phyloP scores from a whole-genome alignment of 2,113 vertebrate species.

The Bungarus multicinctus region DNA sequence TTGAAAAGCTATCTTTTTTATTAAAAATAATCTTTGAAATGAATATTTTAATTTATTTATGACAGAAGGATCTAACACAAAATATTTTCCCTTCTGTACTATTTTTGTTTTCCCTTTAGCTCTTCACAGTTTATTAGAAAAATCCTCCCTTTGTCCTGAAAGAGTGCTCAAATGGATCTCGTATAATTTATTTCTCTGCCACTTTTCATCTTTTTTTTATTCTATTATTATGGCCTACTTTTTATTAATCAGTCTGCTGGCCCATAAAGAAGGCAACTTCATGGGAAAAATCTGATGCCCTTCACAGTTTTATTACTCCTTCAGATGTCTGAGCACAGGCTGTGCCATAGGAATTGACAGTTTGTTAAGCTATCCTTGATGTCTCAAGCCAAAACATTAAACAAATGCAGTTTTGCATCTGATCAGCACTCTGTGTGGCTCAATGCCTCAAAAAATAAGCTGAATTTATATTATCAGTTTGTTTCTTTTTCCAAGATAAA shows the following conservation, averaged over 20 bases:
- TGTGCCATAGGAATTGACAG: not conserved
- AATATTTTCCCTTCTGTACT: not conserved
- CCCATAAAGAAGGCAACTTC: not conserved
- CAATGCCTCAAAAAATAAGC: not conserved
- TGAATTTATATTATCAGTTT: not conserved
- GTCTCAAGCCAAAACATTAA: constrained; percentile 1
- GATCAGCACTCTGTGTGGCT: not conserved
- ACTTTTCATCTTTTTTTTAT: constrained; percentile 23
- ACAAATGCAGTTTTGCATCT: not conserved
- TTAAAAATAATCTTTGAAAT: not conserved
- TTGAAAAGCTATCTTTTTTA: not conserved
- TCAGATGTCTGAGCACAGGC: not conserved
- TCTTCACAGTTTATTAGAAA: not conserved
- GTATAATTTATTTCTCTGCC: constrained; percentile 17
- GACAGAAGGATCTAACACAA: not conserved
- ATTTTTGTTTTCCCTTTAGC: not conserved
- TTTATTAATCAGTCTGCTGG: constrained; percentile 21
- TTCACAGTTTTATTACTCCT: constrained; percentile 7
- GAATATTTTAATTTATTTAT: not conserved
- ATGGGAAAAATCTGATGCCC: constrained; percentile 9
- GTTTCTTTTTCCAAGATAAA: not conserved
- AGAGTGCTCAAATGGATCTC: constrained; percentile 12
- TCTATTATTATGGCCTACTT: constrained; percentile 13
- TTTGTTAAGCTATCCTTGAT: constrained; percentile 1
- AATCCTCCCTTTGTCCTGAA: not conserved